A percentile compares a stretch with the other conserved stretches of the same genome.
Conservation (phyloP, 1,140 invertebrate genomes). For the Pogonomyrmex californicus region DNA sequence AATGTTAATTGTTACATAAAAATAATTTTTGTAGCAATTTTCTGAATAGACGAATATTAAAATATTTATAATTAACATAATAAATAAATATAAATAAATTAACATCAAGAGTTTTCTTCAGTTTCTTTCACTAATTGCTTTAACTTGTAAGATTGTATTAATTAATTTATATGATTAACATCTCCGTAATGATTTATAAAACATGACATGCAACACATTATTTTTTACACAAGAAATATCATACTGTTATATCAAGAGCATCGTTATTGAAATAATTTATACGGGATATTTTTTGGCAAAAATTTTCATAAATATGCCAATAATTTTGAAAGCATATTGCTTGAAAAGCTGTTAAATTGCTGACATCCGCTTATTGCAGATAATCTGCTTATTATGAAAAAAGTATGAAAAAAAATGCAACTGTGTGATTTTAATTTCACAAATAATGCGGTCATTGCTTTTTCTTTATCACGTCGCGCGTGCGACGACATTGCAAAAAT, state of each 20-base stretch:
- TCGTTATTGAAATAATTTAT: conserved; percentile 39
- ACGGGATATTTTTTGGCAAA: neutral
- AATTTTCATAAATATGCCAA: neutral
- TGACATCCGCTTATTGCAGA: conserved; percentile 3
- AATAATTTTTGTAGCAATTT: neutral
- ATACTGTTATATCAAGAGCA: conserved; percentile 2
- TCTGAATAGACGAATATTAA: neutral
- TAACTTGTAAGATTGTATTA: neutral
- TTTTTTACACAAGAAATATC: neutral
- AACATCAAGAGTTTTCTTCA: neutral
- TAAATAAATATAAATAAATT: neutral
- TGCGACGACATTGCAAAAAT: conserved; percentile 53
- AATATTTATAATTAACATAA: conserved; percentile 13
- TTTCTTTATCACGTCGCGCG: conserved; percentile 40
- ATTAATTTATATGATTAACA: neutral
- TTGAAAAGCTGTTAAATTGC: conserved; percentile 33
- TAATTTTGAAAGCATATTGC: conserved; percentile 33
- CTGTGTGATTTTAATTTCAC: neutral
- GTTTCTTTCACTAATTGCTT: conserved; percentile 1
- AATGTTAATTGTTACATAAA: neutral
- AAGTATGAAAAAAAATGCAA: neutral
- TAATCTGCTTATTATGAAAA: neutral
- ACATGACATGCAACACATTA: neutral
- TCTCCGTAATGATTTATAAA: neutral
- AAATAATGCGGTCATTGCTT: neutral